A percentile compares a stretch with the other conserved stretches of the same genome.
These are phyloP conservation scores for Ptilodon capucinus DNA, from an alignment of 2,888 invertebrate genomes.

Conservation along the genomic window DNA sequence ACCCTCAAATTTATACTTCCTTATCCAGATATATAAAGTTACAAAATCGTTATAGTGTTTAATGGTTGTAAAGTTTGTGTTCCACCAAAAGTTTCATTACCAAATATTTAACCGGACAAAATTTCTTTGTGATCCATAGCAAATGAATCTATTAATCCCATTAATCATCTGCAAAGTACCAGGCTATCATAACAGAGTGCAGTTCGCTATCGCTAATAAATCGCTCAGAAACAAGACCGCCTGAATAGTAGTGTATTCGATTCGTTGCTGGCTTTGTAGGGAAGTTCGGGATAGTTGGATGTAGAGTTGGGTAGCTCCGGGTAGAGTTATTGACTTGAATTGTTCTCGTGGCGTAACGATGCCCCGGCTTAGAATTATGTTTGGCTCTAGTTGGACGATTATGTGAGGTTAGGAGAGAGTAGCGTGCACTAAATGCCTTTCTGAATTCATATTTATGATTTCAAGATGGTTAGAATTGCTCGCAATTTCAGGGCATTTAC, in stretches of 20 bases:
- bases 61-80: too few relatives aligned
- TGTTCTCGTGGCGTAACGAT: constrained; percentile 31
- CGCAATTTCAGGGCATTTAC: too few relatives aligned
- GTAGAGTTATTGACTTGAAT: constrained; percentile 40
- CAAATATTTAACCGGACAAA: too few relatives aligned
- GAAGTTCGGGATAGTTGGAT: constrained; percentile 35
- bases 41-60: too few relatives aligned
- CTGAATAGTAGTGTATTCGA: constrained; percentile 30
- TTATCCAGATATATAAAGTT: too few relatives aligned
- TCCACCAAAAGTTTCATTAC: too few relatives aligned
- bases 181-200: not conserved
- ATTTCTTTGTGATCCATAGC: too few relatives aligned
- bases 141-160: not conserved
- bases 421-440: too few relatives aligned
- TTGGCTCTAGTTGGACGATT: constrained; percentile 1
- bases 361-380: constrained; percentile 25
- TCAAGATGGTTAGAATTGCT: too few relatives aligned
- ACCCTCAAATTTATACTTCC: too few relatives aligned
- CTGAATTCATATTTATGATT: too few relatives aligned
- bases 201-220: constrained; percentile 31
- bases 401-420: not conserved
- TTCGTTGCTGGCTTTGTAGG: constrained; percentile 29
- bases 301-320: constrained; percentile 6
- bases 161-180: not conserved
- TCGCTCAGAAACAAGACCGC: constrained; percentile 33